phyloP scores from a whole-genome alignment of 2,888 invertebrate species.

The Orthosia gothica region DNA sequence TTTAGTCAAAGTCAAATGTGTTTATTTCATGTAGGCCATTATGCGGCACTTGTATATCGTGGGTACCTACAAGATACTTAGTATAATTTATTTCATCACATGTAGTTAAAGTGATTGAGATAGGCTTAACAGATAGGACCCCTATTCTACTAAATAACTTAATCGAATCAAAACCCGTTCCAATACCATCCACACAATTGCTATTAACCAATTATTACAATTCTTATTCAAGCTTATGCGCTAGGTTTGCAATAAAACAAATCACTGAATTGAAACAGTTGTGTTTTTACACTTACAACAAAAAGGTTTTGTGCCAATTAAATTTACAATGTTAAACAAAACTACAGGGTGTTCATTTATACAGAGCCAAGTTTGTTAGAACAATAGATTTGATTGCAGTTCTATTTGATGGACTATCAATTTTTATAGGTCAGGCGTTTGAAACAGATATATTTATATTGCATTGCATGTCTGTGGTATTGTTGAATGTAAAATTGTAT shows the following conservation, averaged over 20 bases:
- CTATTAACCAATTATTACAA: neutral
- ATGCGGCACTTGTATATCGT: no score
- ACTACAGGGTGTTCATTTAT: neutral
- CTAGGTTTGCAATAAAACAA: neutral
- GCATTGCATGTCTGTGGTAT: conserved; percentile 10
- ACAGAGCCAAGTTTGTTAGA: conserved; percentile 12
- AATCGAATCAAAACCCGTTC: no score
- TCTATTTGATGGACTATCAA: conserved; percentile 15
- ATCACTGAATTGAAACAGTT: neutral
- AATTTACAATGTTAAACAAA: neutral
- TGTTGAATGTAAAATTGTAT: neutral
- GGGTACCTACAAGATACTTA: no score
- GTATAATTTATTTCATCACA: no score
- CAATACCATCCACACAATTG: no score
- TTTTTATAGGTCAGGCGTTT: conserved; percentile 19
- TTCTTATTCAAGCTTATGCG: neutral
- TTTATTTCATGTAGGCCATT: no score
- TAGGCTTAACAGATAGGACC: no score
- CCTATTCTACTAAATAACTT: no score
- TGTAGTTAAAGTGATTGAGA: no score
- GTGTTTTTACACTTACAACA: neutral
- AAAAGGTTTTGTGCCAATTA: neutral
- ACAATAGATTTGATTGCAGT: conserved; percentile 35
- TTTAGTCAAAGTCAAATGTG: no score
- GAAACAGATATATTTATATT: conserved; percentile 26